Percentiles rank a stretch among this genome's conserved stretches.
Evolutionary conservation across 2,888 invertebrate genomes (phyloP).

Genomic region (Ectemnius continuus): DNA sequence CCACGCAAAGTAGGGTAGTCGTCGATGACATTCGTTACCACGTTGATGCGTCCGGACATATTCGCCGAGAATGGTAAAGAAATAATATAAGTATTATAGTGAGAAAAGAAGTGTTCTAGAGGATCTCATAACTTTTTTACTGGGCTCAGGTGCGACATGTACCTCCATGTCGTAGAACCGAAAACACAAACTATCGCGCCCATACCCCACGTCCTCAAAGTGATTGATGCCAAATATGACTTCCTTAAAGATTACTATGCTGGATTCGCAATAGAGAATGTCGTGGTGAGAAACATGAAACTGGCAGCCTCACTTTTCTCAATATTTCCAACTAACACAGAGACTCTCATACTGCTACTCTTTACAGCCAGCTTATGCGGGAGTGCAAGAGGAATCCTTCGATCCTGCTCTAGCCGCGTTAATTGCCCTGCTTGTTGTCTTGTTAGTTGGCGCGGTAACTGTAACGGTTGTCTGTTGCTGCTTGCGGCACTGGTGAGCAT

Average conservation of each 20-base stretch:
- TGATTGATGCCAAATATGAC: constrained; percentile 91
- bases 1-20: constrained; percentile 88
- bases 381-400: constrained; percentile 86
- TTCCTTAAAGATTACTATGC: constrained; percentile 88
- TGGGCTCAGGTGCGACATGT: constrained; percentile 88
- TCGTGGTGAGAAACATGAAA: constrained; percentile 77
- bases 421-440: constrained; percentile 90
- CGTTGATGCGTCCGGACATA: constrained; percentile 82
- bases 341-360: constrained; percentile 24
- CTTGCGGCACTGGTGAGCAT: constrained; percentile 87
- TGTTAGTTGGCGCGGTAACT: constrained; percentile 91
- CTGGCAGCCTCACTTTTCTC: background rate
- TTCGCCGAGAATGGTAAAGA: constrained; percentile 84
- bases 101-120: too few species aligned
- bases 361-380: constrained; percentile 82
- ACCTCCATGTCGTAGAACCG: constrained; percentile 89
- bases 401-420: constrained; percentile 92
- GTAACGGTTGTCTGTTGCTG: constrained; percentile 93
- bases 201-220: constrained; percentile 88
- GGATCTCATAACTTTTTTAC: too few species aligned
- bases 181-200: constrained; percentile 86
- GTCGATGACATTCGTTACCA: constrained; percentile 89
- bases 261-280: constrained; percentile 87
- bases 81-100: too few species aligned
- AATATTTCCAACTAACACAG: background rate